These are phyloP conservation scores for Steatornis caripensis DNA, from an alignment of 2,113 vertebrate genomes.

Conservation along the genomic window DNA sequence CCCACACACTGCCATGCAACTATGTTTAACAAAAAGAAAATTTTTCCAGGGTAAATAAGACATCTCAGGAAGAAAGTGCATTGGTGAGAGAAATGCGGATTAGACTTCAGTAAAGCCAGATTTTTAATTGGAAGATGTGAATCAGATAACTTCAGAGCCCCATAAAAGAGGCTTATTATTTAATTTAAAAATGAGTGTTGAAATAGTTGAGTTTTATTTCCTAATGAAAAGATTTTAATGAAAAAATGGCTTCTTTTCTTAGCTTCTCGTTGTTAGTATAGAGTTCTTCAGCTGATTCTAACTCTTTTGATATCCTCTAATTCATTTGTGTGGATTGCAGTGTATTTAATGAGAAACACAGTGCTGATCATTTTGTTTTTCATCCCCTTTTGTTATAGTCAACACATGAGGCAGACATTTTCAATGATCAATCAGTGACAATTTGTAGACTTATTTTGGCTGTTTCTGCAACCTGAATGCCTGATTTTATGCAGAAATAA, in stretches of 20 bases:
- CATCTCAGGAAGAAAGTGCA: background rate
- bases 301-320: background rate
- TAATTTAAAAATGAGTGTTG: background rate
- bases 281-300: background rate
- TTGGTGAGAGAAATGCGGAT: background rate
- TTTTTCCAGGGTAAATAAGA: background rate
- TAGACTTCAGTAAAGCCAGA: background rate
- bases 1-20: background rate
- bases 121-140: background rate
- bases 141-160: background rate
- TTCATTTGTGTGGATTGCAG: background rate
- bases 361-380: background rate
- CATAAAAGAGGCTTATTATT: background rate
- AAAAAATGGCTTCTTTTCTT: background rate
- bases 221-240: background rate
- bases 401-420: background rate
- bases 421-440: background rate
- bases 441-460: background rate
- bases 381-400: background rate
- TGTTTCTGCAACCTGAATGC: background rate
- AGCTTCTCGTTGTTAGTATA: background rate
- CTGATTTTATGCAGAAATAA: background rate
- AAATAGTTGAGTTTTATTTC: background rate
- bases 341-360: background rate
- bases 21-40: background rate